Evolutionary conservation across 64 coral and sea anemone species (phyloP).

Genomic region (Actinia tenebrosa): DNA sequence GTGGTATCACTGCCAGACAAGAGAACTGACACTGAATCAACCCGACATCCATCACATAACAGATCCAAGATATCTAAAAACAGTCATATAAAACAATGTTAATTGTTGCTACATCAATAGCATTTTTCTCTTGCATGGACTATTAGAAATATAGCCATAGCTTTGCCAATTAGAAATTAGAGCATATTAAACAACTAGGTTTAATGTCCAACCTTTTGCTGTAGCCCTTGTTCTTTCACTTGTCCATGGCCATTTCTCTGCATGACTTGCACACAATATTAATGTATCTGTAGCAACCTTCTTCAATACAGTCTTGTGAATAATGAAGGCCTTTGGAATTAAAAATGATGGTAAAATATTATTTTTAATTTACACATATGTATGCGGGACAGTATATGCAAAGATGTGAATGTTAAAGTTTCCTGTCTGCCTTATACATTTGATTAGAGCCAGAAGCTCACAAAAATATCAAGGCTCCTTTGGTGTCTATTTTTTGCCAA

Average conservation of each 20-base stretch:
- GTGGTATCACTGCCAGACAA: not conserved
- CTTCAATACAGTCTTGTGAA: not conserved
- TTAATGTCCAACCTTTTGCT: not conserved
- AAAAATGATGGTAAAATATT: not conserved
- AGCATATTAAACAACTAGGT: not conserved
- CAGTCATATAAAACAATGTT: too few relatives aligned
- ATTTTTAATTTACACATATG: too few relatives aligned
- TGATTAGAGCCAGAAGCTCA: too few relatives aligned
- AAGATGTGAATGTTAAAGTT: too few relatives aligned
- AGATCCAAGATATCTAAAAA: slow-evolving; percentile 1
- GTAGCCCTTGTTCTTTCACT: not conserved
- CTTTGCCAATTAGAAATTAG: too few relatives aligned
- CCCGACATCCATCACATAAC: not conserved
- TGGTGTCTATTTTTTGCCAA: too few relatives aligned
- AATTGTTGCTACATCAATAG: too few relatives aligned
- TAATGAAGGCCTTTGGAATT: not conserved
- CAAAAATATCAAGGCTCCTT: too few relatives aligned
- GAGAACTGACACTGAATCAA: not conserved
- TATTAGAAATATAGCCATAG: too few relatives aligned
- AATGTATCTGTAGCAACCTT: not conserved
- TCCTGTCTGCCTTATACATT: too few relatives aligned
- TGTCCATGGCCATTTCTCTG: not conserved
- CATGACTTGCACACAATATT: not conserved
- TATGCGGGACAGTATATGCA: too few relatives aligned
- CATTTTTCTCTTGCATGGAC: too few relatives aligned